Evolutionary conservation across 2,113 vertebrate genomes (phyloP), one percentile per base, ranked within the genome.

Genomic region (Phylloscopus trochiloides): DNA sequence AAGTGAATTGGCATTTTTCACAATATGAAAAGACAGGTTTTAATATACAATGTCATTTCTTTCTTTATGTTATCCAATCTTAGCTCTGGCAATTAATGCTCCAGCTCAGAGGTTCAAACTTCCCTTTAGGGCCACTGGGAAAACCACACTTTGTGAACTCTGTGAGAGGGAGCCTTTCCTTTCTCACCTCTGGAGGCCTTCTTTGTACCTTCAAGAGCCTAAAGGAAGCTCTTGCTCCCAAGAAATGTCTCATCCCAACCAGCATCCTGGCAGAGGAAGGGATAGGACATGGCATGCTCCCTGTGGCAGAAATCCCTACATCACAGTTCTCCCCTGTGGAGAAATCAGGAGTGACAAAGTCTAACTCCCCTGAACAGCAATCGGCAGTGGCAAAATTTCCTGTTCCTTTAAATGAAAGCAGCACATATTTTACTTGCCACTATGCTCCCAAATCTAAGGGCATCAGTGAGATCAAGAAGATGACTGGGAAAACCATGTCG

Each of bases 1-100:
- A n/a, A n/a, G n/a, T n/a, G n/a, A n/a, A n/a, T n/a, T n/a, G n/a
- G n/a, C n/a, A n/a, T n/a, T n/a, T n/a, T n/a, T n/a, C n/a, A n/a
- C n/a, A n/a, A n/a, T n/a, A n/a, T n/a, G 91, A 98, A 87, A 96
- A 97, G 95, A 97, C 93, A 95, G 48, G 54, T 4, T 51, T 90
- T 94, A 95, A 96, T 90, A 90, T 63, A 90, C 8, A 16, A 25
- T 92, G 95, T 55, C 79, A 91, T 77, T 86, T 92, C 70, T 88
- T 70, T 48, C 54, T 88, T 79, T 51, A 72, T 79, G 75, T 93
- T 47, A 82, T 17, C 42, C 61, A 92, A 19, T 22, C 32, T 88
- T 67, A 52, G 77, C 71, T 65, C 86, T 75, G 38, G 34, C 68
- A 90, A 96, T 93, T 93, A 96, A 86, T 48, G 51, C 73, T 85